These are phyloP conservation scores for Aphidoletes aphidimyza DNA, from an alignment of 2,888 invertebrate genomes.

Conservation along the genomic window DNA sequence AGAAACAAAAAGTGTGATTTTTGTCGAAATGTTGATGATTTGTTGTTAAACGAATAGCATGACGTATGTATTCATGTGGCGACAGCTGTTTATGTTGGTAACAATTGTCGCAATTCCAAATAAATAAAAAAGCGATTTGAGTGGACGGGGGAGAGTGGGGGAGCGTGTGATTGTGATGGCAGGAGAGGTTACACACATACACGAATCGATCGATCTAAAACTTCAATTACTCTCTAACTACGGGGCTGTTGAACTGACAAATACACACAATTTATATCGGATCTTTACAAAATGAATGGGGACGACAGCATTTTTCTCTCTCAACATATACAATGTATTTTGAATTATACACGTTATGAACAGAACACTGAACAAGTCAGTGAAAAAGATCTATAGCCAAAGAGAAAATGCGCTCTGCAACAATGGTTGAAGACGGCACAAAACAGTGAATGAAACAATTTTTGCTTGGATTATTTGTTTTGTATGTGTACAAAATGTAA, in stretches of 20 bases:
- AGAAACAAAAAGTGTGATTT: slow-evolving; percentile 19
- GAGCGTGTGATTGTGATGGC: no score
- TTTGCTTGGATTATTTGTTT: background rate
- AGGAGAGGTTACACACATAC: background rate
- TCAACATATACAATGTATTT: background rate
- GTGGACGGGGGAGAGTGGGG: no score
- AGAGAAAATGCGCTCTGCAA: no score
- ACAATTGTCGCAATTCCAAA: background rate
- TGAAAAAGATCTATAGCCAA: background rate
- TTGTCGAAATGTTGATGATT: background rate
- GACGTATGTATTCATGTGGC: background rate
- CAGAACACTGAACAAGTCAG: no score
- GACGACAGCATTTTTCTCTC: background rate
- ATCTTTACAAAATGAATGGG: slow-evolving; percentile 26
- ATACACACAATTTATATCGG: slow-evolving; percentile 34
- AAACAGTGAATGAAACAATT: background rate
- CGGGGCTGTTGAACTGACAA: slow-evolving; percentile 18
- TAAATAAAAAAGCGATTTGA: background rate
- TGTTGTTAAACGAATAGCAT: background rate
- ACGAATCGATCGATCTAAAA: slow-evolving; percentile 33
- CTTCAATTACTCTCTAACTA: background rate
- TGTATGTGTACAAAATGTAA: background rate
- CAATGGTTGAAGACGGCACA: no score
- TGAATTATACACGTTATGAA: no score
- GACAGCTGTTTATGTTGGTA: slow-evolving; percentile 7